phyloP scores from a whole-genome alignment of 2,888 invertebrate species.

The Hypsopygia costalis region DNA sequence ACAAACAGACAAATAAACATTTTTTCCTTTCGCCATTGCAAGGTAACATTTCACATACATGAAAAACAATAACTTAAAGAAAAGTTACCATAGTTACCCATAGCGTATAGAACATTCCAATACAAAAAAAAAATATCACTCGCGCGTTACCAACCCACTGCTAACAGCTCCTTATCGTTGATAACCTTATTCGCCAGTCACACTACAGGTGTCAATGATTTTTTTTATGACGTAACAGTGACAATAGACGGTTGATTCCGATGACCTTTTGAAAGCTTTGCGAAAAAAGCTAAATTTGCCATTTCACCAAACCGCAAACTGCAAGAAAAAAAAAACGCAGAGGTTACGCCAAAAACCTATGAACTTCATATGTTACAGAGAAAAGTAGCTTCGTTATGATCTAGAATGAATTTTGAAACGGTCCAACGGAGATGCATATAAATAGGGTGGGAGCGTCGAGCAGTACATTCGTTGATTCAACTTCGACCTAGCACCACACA shows the following conservation, averaged over 20 bases:
- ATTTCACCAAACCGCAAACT: neutral
- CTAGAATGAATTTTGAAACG: constrained; percentile 67
- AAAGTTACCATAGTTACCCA: too few relatives aligned
- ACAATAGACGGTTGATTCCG: neutral
- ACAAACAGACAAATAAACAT: too few relatives aligned
- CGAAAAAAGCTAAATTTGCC: neutral
- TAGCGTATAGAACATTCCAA: too few relatives aligned
- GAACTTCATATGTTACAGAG: constrained; percentile 52
- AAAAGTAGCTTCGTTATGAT: constrained; percentile 58
- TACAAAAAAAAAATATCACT: too few relatives aligned
- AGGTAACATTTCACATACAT: too few relatives aligned
- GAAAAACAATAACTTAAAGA: too few relatives aligned
- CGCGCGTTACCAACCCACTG: too few relatives aligned
- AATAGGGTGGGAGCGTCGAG: constrained; percentile 32
- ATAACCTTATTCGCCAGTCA: too few relatives aligned
- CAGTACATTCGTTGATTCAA: constrained; percentile 59
- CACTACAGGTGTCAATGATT: too few relatives aligned
- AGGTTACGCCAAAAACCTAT: constrained; percentile 42
- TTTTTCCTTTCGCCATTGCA: too few relatives aligned
- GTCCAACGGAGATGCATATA: constrained; percentile 51
- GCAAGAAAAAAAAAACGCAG: constrained; percentile 15
- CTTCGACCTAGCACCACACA: constrained; percentile 51
- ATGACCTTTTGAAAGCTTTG: constrained; percentile 2
- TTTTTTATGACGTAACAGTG: neutral
- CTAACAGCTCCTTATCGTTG: too few relatives aligned